Conservation (phyloP, 1,140 invertebrate genomes). For the Parasteatoda tepidariorum region DNA sequence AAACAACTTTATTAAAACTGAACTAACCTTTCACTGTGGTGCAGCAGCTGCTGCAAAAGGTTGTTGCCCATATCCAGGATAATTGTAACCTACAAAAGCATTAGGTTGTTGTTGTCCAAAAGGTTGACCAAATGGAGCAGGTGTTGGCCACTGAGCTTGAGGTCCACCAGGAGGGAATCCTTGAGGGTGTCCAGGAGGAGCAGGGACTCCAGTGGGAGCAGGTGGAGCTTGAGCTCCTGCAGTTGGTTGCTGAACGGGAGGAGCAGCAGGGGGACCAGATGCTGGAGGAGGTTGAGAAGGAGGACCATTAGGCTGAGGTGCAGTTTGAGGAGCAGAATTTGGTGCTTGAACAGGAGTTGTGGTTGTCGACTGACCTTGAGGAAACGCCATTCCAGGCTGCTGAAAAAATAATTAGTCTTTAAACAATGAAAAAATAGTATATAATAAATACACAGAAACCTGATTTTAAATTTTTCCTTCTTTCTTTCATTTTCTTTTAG, state of each 20-base stretch:
- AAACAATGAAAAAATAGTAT: not conserved
- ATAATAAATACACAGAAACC: not conserved
- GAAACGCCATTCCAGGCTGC: constrained; percentile 25
- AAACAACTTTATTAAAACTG: too few species aligned
- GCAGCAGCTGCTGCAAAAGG: constrained; percentile 17
- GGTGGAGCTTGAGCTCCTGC: constrained; percentile 38
- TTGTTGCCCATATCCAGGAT: constrained; percentile 44
- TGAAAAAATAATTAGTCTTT: not conserved
- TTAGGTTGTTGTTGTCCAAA: constrained; percentile 44
- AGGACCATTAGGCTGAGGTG: constrained; percentile 41
- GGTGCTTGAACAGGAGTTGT: constrained; percentile 19
- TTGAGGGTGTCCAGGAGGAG: constrained; percentile 45
- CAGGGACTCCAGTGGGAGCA: constrained; percentile 50
- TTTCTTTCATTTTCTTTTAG: too few species aligned
- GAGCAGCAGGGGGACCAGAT: constrained; percentile 38
- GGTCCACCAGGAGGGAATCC: constrained; percentile 42
- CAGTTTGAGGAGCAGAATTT: constrained; percentile 33
- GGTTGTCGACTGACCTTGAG: constrained; percentile 35
- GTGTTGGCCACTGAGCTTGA: constrained; percentile 34
- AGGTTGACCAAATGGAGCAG: constrained; percentile 16
- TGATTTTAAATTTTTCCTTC: not conserved
- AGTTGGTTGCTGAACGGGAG: constrained; percentile 40
- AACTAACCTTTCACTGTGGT: constrained; percentile 49
- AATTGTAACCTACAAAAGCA: constrained; percentile 54
- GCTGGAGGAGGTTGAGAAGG: constrained; percentile 42